Conservation (phyloP, 2,888 invertebrate species). For the Shargacucullia verbasci region DNA sequence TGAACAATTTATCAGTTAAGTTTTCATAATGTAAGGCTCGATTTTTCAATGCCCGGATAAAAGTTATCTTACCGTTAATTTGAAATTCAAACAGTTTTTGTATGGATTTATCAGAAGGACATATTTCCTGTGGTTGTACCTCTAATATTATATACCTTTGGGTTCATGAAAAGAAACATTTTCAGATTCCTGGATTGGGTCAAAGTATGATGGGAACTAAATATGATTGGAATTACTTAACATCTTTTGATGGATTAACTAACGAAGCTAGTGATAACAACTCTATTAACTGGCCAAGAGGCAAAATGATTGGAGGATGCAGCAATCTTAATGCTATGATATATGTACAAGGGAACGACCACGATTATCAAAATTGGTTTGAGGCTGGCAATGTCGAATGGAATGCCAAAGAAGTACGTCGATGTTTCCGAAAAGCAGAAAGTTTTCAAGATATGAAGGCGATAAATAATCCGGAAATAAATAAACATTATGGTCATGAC, state of each 20-base stretch:
- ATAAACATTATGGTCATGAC: conserved; percentile 71
- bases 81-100: too few species aligned
- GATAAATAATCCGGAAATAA: conserved; percentile 55
- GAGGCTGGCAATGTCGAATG: conserved; percentile 87
- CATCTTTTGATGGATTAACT: conserved; percentile 92
- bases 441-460: conserved; percentile 68
- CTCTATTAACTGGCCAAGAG: conserved; percentile 87
- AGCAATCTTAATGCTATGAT: conserved; percentile 89
- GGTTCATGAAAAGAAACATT: too few species aligned
- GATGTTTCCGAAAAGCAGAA: conserved; percentile 87
- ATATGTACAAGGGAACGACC: conserved; percentile 84
- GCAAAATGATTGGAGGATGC: conserved; percentile 90
- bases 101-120: too few species aligned
- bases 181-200: conserved; percentile 64
- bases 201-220: conserved; percentile 63
- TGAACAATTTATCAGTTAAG: too few species aligned
- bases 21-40: too few species aligned
- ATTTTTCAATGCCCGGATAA: too few species aligned
- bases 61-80: too few species aligned
- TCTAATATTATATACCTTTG: too few species aligned
- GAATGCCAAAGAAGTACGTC: conserved; percentile 82
- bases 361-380: conserved; percentile 88
- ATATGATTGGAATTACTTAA: conserved; percentile 95
- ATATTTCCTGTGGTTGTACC: too few species aligned
- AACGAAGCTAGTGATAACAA: conserved; percentile 90